phyloP scores from a whole-genome alignment of 1,140 invertebrate species.

The Drosophila ogumai region DNA sequence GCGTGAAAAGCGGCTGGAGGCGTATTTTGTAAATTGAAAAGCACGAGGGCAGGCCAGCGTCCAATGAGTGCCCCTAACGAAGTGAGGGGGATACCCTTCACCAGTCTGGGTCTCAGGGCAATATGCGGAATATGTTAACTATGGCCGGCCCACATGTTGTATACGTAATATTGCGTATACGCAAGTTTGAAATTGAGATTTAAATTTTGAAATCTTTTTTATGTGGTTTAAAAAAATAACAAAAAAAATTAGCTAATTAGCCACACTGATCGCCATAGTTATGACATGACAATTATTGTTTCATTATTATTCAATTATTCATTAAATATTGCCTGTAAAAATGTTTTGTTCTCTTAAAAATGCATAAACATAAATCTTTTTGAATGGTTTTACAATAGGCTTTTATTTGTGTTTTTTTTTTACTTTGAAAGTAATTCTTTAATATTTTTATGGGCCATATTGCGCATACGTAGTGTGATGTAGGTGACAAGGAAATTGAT shows the following conservation, averaged over 20 bases:
- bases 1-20: conserved; percentile 54
- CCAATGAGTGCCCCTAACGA: conserved; percentile 7
- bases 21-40: conserved; percentile 62
- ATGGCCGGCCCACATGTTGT: background rate
- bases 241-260: too few species aligned
- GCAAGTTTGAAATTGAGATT: background rate
- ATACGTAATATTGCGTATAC: conserved; percentile 17
- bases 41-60: conserved; percentile 9
- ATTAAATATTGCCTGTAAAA: background rate
- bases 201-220: background rate
- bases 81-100: conserved; percentile 6
- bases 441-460: background rate
- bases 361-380: background rate
- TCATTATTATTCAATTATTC: background rate
- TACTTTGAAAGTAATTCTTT: background rate
- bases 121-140: background rate
- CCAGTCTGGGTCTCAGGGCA: background rate
- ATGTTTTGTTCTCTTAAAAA: background rate
- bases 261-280: background rate
- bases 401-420: background rate
- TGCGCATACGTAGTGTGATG: too few species aligned
- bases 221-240: too few species aligned
- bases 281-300: background rate
- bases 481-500: too few species aligned
- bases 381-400: background rate